Evolutionary conservation across 2,888 invertebrate species (phyloP).

Genomic region (Erpobdella octoculata): DNA sequence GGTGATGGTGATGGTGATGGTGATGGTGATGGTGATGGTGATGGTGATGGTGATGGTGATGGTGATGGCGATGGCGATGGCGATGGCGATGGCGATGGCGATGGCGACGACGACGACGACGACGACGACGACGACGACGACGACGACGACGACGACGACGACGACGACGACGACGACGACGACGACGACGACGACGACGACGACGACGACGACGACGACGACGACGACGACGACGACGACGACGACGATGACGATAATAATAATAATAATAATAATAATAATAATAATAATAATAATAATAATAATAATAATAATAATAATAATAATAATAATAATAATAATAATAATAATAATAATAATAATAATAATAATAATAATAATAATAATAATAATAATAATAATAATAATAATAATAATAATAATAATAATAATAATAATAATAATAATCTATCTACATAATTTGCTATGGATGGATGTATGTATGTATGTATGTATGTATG

Average conservation of each 20-base stretch:
- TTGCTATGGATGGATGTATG: too few species aligned
- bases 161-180: constrained; percentile 6
- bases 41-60: neutral
- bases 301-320: neutral
- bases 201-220: neutral
- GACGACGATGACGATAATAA: neutral
- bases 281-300: neutral
- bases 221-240: neutral
- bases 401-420: neutral
- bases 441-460: too few species aligned
- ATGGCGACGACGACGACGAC: constrained; percentile 31
- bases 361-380: neutral
- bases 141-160: neutral
- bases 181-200: neutral
- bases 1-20: neutral
- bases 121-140: constrained; percentile 31
- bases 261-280: neutral
- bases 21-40: too few species aligned
- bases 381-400: neutral
- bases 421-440: too few species aligned
- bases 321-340: neutral
- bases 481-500: neutral
- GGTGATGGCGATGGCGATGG: constrained; percentile 16
- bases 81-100: constrained; percentile 28
- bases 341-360: neutral